These are phyloP conservation scores for Chionomys nivalis DNA, from an alignment of 2,113 vertebrate genomes.

Conservation along the genomic window DNA sequence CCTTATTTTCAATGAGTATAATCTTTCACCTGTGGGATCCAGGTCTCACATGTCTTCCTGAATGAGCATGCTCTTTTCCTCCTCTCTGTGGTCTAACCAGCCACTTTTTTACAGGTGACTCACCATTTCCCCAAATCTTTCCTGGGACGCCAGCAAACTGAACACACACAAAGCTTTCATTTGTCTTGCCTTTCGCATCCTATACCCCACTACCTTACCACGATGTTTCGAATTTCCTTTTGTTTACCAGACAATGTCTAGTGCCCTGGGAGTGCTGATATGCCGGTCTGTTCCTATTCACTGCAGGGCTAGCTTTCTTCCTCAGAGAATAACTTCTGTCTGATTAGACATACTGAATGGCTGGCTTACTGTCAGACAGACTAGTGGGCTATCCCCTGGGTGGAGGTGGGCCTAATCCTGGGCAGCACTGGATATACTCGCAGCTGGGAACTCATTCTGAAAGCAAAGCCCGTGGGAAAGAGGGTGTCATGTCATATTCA, in stretches of 20 bases:
- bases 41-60: not conserved
- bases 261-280: not conserved
- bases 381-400: constrained; percentile 59
- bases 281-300: constrained; percentile 45
- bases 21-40: constrained; percentile 27
- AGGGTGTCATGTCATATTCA: constrained; percentile 81
- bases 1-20: constrained; percentile 11
- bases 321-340: constrained; percentile 60
- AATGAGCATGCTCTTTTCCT: not conserved
- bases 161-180: constrained; percentile 44
- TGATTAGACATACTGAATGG: constrained; percentile 68
- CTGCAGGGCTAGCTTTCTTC: constrained; percentile 52
- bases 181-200: constrained; percentile 34
- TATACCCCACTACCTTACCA: not conserved
- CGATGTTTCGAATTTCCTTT: constrained; percentile 53
- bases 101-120: constrained; percentile 19
- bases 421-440: constrained; percentile 54
- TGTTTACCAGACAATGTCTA: constrained; percentile 42
- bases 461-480: constrained; percentile 64
- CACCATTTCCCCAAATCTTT: constrained; percentile 45
- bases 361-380: constrained; percentile 64
- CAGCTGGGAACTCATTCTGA: constrained; percentile 74
- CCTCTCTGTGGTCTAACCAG: not conserved
- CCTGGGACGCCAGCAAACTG: constrained; percentile 52
- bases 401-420: constrained; percentile 36